These are phyloP conservation scores for Pseudoatta argentina DNA, from an alignment of 1,140 invertebrate species.

Conservation along the genomic window DNA sequence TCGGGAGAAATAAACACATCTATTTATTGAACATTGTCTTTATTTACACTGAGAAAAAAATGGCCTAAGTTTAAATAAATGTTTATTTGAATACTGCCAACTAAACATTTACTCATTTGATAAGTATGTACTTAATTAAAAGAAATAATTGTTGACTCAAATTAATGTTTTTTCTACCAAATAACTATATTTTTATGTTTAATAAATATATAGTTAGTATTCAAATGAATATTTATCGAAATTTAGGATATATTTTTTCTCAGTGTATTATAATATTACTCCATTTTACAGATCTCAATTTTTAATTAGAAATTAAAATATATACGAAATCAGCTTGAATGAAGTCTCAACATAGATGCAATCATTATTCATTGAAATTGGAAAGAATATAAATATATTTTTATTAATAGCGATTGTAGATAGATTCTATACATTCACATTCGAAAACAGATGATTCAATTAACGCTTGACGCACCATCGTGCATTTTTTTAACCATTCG, in stretches of 20 bases:
- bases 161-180: no score
- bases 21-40: neutral
- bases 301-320: neutral
- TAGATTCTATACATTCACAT: neutral
- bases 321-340: neutral
- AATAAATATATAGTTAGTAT: no score
- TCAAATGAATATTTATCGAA: no score
- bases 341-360: neutral
- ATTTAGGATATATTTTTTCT: no score
- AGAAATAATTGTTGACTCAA: no score
- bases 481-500: neutral
- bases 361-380: neutral
- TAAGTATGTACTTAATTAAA: no score
- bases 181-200: no score
- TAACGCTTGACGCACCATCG: neutral
- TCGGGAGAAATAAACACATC: neutral
- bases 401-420: neutral
- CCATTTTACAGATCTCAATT: neutral
- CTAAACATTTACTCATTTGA: no score
- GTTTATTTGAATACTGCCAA: no score
- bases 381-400: conserved; percentile 5
- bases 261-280: neutral
- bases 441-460: conserved; percentile 44
- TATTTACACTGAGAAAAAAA: no score
- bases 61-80: no score